These are phyloP conservation scores for Melanerpes formicivorus DNA, from an alignment of 2,113 vertebrate species.

Conservation along the genomic window DNA sequence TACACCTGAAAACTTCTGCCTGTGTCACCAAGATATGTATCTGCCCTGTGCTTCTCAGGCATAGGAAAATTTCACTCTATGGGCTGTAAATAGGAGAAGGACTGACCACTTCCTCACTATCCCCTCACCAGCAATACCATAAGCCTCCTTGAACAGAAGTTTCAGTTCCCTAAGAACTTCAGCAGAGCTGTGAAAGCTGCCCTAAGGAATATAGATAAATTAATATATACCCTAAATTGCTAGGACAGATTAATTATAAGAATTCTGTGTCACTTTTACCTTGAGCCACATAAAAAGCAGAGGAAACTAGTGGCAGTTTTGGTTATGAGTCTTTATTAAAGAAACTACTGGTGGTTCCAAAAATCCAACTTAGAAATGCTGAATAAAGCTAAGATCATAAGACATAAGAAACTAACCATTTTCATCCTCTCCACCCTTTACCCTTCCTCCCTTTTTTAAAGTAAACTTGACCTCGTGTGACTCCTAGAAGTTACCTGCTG, in stretches of 20 bases:
- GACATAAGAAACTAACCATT: background rate
- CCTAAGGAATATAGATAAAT: background rate
- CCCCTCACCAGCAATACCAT: background rate
- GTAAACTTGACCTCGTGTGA: conserved; percentile 25
- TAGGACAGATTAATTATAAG: background rate
- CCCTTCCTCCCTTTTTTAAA: background rate
- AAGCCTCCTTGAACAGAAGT: background rate
- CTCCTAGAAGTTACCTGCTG: conserved; percentile 47
- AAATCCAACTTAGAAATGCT: background rate
- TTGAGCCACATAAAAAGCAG: background rate
- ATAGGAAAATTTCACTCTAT: background rate
- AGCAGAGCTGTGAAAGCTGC: background rate
- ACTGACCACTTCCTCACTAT: background rate
- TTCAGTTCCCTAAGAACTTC: background rate
- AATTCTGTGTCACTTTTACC: background rate
- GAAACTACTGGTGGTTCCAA: background rate
- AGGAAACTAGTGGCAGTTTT: background rate
- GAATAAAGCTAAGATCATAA: background rate
- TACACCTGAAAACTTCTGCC: background rate
- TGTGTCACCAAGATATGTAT: background rate
- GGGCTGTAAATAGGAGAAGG: background rate
- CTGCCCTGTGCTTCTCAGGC: background rate
- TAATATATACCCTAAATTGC: background rate
- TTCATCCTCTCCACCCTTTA: background rate
- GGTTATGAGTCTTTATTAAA: background rate